Conservation (phyloP, 2,888 invertebrate species). For the Melipona beecheii region DNA sequence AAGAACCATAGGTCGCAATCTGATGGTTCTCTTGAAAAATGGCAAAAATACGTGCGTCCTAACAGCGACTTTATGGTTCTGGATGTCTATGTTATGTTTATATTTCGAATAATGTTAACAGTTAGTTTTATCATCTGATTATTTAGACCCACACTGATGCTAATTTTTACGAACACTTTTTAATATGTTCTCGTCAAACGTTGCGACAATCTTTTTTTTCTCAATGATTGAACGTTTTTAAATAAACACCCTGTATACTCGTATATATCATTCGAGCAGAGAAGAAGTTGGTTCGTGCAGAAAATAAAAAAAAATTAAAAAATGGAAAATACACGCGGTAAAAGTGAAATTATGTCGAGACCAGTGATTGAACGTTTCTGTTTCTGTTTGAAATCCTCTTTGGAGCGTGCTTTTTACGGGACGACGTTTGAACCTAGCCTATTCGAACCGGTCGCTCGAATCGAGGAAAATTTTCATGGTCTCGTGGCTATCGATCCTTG, state of each 20-base stretch:
- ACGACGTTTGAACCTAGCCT: not conserved
- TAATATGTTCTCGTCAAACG: not conserved
- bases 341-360: not conserved
- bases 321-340: not conserved
- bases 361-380: conserved; percentile 8
- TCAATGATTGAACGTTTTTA: not conserved
- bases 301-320: not conserved
- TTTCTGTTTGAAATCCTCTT: conserved; percentile 7
- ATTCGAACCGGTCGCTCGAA: not conserved
- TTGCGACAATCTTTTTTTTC: not conserved
- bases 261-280: not conserved
- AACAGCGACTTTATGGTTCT: too few species aligned
- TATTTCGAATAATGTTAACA: too few species aligned
- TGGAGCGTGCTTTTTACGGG: not conserved
- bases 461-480: not conserved
- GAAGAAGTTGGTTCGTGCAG: not conserved
- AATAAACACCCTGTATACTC: not conserved
- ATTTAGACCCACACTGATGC: too few species aligned
- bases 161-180: not conserved
- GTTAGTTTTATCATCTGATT: too few species aligned
- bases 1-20: too few species aligned
- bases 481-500: not conserved
- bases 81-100: too few species aligned
- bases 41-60: too few species aligned
- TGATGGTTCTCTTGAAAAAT: too few species aligned